phyloP scores from a whole-genome alignment of 1,140 invertebrate species.

The Orchestia grillus region DNA sequence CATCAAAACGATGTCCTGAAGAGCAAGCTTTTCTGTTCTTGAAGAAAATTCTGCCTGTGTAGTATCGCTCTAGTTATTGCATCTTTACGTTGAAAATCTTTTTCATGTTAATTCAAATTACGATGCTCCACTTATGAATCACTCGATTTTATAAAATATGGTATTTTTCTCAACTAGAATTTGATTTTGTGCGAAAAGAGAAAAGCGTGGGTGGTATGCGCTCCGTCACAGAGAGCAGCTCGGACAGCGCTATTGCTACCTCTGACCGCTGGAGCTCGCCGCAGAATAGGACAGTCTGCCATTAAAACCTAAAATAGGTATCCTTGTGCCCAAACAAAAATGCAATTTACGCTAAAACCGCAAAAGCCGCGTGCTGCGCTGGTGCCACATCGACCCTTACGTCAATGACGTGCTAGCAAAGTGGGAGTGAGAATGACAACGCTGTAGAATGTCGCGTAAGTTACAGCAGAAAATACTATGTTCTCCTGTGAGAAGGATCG shows the following conservation, averaged over 20 bases:
- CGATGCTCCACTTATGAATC: background rate
- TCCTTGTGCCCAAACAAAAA: slow-evolving; percentile 48
- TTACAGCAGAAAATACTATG: background rate
- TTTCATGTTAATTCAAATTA: too few species aligned
- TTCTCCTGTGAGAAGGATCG: background rate
- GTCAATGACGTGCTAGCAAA: background rate
- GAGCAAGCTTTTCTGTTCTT: background rate
- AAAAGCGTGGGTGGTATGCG: slow-evolving; percentile 21
- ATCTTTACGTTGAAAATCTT: too few species aligned
- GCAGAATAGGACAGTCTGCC: slow-evolving; percentile 50
- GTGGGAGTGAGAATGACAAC: background rate
- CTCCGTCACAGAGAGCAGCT: background rate
- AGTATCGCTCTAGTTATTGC: too few species aligned
- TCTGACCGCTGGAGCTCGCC: slow-evolving; percentile 20
- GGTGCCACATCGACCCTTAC: background rate
- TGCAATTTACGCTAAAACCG: slow-evolving; percentile 51
- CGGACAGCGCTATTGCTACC: slow-evolving; percentile 40
- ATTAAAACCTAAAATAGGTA: slow-evolving; percentile 53
- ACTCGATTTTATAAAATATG: background rate
- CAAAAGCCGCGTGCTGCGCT: slow-evolving; percentile 17
- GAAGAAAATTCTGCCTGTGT: too few species aligned
- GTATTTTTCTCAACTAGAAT: background rate
- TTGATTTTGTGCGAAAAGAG: background rate
- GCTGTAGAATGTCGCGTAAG: background rate
- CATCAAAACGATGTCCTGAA: background rate